phyloP scores from a whole-genome alignment of 2,113 vertebrate genomes.

The Trochalopteron elliotii region DNA sequence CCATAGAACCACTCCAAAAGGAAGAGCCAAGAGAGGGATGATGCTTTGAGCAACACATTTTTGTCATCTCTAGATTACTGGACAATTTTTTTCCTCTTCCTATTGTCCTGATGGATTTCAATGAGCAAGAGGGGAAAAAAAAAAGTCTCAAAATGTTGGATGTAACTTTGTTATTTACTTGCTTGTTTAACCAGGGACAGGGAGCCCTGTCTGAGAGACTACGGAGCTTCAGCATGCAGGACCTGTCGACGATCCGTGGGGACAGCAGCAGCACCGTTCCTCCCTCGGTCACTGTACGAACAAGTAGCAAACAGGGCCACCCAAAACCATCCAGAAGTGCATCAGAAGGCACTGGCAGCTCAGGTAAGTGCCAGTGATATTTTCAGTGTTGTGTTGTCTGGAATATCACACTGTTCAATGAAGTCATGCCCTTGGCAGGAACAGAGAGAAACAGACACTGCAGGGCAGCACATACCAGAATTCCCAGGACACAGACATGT shows the following conservation, averaged over 20 bases:
- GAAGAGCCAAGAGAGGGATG: background rate
- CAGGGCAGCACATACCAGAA: background rate
- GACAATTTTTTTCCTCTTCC: background rate
- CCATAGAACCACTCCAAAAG: background rate
- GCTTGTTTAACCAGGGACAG: slow-evolving; percentile 80
- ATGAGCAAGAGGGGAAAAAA: background rate
- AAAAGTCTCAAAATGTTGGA: background rate
- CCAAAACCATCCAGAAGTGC: slow-evolving; percentile 87
- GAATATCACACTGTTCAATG: background rate
- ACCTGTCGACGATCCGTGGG: slow-evolving; percentile 87
- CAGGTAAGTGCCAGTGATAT: slow-evolving; percentile 71
- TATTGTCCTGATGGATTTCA: background rate
- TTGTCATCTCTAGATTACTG: background rate
- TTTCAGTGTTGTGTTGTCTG: background rate
- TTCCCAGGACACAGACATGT: background rate
- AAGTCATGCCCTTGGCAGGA: background rate
- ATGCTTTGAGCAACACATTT: background rate
- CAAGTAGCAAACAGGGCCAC: slow-evolving; percentile 80
- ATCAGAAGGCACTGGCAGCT: slow-evolving; percentile 83
- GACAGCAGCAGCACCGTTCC: slow-evolving; percentile 72
- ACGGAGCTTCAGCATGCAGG: slow-evolving; percentile 99
- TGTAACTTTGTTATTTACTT: slow-evolving; percentile 38
- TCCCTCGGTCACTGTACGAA: slow-evolving; percentile 67
- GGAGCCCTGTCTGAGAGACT: slow-evolving; percentile 94
- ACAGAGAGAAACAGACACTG: background rate